Conservation (phyloP, 2,888 invertebrate genomes). For the Tetramorium bicarinatum region DNA sequence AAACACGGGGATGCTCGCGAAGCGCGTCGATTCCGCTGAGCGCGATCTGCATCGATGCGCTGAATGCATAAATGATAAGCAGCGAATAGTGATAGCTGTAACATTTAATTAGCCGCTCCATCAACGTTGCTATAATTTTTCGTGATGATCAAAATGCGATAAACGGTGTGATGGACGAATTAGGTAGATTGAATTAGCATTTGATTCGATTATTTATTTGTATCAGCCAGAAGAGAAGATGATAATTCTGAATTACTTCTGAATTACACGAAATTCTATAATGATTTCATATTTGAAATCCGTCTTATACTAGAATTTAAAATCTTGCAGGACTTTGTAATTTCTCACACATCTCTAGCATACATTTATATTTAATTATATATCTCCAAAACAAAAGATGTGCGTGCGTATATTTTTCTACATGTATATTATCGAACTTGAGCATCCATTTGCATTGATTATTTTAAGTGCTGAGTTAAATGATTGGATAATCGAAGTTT, state of each 20-base stretch:
- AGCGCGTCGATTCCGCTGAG: conserved; percentile 11
- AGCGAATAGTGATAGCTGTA: neutral
- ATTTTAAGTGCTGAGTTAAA: conserved; percentile 13
- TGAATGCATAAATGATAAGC: conserved; percentile 5
- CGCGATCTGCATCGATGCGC: conserved; percentile 20
- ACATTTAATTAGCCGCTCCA: neutral
- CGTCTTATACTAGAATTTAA: neutral
- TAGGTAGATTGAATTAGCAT: neutral
- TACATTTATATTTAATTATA: neutral
- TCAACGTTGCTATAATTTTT: neutral
- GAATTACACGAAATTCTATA: neutral
- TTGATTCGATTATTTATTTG: neutral
- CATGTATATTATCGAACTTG: neutral
- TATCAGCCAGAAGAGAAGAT: neutral
- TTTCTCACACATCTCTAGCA: neutral
- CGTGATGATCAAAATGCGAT: neutral
- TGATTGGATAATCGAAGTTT: conserved; percentile 29
- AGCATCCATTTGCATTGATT: neutral
- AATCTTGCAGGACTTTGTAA: neutral
- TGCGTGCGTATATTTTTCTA: neutral
- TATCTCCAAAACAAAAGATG: neutral
- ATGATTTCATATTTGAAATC: neutral
- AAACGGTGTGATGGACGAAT: neutral
- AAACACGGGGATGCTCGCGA: conserved; percentile 13
- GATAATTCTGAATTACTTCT: neutral